Evolutionary conservation across 2,113 vertebrate genomes (phyloP), one percentile per base, ranked within the genome.

Genomic region (Spea multiplicata): DNA sequence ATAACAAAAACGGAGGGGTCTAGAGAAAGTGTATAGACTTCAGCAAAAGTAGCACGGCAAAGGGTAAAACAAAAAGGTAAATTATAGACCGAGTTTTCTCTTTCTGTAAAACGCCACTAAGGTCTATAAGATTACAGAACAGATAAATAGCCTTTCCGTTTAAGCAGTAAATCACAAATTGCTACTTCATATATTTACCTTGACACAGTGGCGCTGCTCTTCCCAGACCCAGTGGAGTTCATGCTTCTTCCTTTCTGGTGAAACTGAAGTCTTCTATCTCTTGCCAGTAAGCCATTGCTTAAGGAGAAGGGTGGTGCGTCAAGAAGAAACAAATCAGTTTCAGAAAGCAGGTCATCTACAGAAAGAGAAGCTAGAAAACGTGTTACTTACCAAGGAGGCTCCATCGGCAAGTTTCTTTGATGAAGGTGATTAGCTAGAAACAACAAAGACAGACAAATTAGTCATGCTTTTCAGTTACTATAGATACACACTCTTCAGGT

Each of bases 221-320:
- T 99, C 66, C 95, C 97, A 66, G 97, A 99, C 49, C 97, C 96
- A 0, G 95, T 96, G 3, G 97, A 99, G 89, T 97, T 98, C 95
- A 99, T 97, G 89, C 96, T 99, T 90, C 93, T 91, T 55, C 93
- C 95, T 67, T 90, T 95, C 85, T 97, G 95, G 83, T 94, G 95
- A 87, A 94, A 98, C 85, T 93, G 95, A 81, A 90, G 91, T 85
- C 97, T 93, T 87, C 90, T 95, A 82, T 95, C 94, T 87, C 94
- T 90, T 4, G 95, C 96, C 83, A 86, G 88, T 61, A 94, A 91
- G 84, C 87, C 91, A 89, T 89, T 94, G 84, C 95, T 96, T 74
- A 77, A 0, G 45, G 14, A 87, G 68, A 80, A 45, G 84, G 4
- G 44, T 14, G 30, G 71, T 14, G 1, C 0, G n/a, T 10, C 0